Base-by-base conservation (phyloP, 2,113 vertebrate genomes). In the Strigops habroptila region DNA sequence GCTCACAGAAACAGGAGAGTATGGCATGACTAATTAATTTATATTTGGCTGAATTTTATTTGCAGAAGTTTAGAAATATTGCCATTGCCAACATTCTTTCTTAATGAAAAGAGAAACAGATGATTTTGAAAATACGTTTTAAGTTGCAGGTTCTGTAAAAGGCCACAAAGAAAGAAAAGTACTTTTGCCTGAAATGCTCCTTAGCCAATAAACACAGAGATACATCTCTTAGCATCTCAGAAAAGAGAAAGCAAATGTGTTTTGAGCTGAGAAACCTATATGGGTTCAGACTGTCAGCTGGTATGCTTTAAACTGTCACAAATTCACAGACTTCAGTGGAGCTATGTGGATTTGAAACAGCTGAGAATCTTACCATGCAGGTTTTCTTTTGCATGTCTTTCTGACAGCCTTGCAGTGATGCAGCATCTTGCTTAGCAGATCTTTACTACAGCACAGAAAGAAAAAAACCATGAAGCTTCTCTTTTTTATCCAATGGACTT, bases 361-460 rank as follows among this genome's bases (percentile, higher is more conserved):
- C 80, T 96, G 96, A 92, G 96, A 95, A 93, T 94, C 52, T 14
- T 13, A 86, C 30, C 60, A 5, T 88, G 76, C 57, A 88, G 68
- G 37, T 88, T 93, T 90, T 64, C 48, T 86, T 88, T 82, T 88
- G 51, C 18, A 14, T 48, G 11, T 39, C 71, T 80, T 93, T 63
- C 69, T 71, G 64, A 81, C 55, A 88, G 82, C 39, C 43, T 88
- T 63, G 51, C 63, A 53, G 41, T 65, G 70, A 82, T 73, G 65
- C 83, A 93, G 7, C 10, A 7, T 49, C 78, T 33, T 95, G 80
- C 90, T 88, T 90, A 95, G 33, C n/a, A 68, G 60, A 37, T 59
- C 73, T 92, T 77, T 57, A 16, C 78, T 83, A 53, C 64, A 49
- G 39, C 79, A 48, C 18, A 69, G 63, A 80, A 53, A 83, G 60